Evolutionary conservation across 2,113 vertebrate species (phyloP).

Genomic region (Phycodurus eques): DNA sequence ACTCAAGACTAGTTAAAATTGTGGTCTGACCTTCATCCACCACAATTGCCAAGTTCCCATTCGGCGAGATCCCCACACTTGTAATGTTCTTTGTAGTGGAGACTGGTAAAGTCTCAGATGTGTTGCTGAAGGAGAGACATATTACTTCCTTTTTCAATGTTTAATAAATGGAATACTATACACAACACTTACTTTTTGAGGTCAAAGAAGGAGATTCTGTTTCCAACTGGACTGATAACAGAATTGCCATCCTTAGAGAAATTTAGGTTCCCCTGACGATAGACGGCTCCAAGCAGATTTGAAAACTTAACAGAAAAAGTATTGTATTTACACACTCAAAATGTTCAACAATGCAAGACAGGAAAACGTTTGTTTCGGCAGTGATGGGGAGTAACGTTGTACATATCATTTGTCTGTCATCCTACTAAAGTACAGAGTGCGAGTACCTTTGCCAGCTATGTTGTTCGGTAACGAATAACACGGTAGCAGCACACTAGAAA

Average conservation of each 20-base stretch:
- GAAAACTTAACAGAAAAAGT: constrained; percentile 78
- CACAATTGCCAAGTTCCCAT: constrained; percentile 84
- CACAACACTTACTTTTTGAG: constrained; percentile 83
- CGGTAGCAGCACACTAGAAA: neutral
- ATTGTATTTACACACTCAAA: neutral
- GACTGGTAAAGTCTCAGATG: constrained; percentile 84
- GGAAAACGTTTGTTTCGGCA: neutral
- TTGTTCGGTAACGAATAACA: neutral
- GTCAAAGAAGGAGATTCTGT: constrained; percentile 88
- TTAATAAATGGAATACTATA: neutral
- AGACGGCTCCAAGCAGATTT: constrained; percentile 89
- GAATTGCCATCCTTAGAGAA: constrained; percentile 87
- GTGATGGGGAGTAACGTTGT: no score
- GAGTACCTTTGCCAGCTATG: neutral
- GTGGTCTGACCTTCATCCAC: constrained; percentile 85
- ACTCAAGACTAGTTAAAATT: neutral
- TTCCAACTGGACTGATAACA: constrained; percentile 91
- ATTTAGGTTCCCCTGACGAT: constrained; percentile 86
- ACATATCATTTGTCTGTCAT: no score
- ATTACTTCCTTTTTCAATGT: neutral
- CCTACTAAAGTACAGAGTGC: neutral
- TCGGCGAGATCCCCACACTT: constrained; percentile 87
- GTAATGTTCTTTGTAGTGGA: constrained; percentile 84
- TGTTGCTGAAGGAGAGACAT: constrained; percentile 77
- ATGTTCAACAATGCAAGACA: neutral